Evolutionary conservation across 2,888 invertebrate genomes (phyloP).

Genomic region (Amphipyra berbera): DNA sequence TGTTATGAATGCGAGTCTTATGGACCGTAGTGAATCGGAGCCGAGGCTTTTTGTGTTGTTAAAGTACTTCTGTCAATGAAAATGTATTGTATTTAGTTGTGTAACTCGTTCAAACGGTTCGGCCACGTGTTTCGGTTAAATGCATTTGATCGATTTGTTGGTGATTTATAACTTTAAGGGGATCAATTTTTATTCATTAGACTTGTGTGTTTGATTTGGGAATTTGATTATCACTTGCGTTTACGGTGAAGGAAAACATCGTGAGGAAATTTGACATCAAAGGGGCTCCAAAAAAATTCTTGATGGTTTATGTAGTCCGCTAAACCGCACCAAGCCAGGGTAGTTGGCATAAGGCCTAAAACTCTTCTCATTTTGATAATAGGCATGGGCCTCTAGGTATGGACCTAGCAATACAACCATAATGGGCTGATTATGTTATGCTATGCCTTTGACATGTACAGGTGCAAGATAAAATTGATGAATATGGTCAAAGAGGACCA

Average conservation of each 20-base stretch:
- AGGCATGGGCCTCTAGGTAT: too few species aligned
- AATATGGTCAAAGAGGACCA: too few species aligned
- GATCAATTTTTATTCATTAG: slow-evolving; percentile 45
- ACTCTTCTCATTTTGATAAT: too few species aligned
- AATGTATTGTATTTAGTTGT: slow-evolving; percentile 63
- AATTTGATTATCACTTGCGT: background rate
- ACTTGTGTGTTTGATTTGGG: slow-evolving; percentile 26
- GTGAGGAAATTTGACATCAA: background rate
- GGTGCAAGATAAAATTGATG: too few species aligned
- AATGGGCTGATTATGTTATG: too few species aligned
- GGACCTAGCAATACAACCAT: too few species aligned
- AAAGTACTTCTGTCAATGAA: slow-evolving; percentile 74
- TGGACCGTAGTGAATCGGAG: slow-evolving; percentile 77
- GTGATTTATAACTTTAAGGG: slow-evolving; percentile 51
- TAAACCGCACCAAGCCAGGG: too few species aligned
- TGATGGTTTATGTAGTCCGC: too few species aligned
- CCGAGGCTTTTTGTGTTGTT: slow-evolving; percentile 75
- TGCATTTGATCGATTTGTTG: slow-evolving; percentile 52
- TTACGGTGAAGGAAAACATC: background rate
- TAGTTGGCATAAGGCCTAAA: too few species aligned
- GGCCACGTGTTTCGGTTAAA: slow-evolving; percentile 54
- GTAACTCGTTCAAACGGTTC: slow-evolving; percentile 42
- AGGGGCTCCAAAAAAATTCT: background rate
- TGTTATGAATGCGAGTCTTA: slow-evolving; percentile 78
- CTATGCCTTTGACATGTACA: too few species aligned